Base-by-base conservation (phyloP, 2,888 invertebrate species). In the Penaeus monodon region DNA sequence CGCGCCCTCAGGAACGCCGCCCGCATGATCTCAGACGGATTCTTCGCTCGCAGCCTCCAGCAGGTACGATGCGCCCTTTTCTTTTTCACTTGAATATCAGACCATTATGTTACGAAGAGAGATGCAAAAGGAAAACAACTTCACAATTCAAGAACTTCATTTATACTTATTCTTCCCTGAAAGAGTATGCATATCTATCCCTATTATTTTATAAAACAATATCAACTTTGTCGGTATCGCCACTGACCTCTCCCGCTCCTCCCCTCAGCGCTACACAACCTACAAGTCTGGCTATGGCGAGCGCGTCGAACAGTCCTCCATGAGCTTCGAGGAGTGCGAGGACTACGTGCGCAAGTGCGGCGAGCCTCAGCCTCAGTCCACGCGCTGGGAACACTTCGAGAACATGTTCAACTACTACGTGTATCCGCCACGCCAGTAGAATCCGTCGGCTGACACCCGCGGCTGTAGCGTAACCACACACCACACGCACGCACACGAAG, bases 251-350 rank as follows among this genome's bases (percentile, higher is more conserved):
- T n/a, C 44, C 29, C 17, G n/a, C 14, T n/a, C 49, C 33, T 20
- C 33, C 49, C 76, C 20, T 14, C 85, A 89, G 89, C 87, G 87
- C 65, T 88, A 90, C 82, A 57, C 84, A 63, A 88, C 89, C 64
- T 89, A 87, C 89, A 90, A 88, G 80, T 74, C 83, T 29, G 94
- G 94, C 92, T 74, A 88, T 29, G 89, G 89, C 4, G 89, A 89
- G 81, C 83, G 88, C 14, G 63, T 89, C 17, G 88, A 89, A 81
- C 83, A 85, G 80, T 88, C 88, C 65, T 80, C 79, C 44, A 78
- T 85, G 49, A 74, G 88, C 27, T 80, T 89, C 65, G 89, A 89
- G 73, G 89, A 89, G 79, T 89, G 89, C 22, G 89, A 89, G 65
- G 89, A 89, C n/a, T 88, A 86, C 84, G 70, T 89, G 57, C 70